Base-by-base conservation (phyloP, 35 echinoderm and acorn worm species). In the Chiridota heheva region DNA sequence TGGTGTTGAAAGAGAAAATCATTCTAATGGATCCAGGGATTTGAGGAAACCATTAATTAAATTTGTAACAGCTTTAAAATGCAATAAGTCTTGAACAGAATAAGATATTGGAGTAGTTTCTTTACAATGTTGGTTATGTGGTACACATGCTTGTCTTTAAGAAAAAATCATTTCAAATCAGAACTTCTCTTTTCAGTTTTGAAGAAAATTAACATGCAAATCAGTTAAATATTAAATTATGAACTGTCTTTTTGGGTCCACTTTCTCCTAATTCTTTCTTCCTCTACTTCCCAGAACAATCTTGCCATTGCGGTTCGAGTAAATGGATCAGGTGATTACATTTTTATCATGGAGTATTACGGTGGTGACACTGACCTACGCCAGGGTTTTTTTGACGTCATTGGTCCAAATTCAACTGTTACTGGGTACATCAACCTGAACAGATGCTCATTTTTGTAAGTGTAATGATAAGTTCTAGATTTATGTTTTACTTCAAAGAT, bases 361-460 rank as follows among this genome's bases (percentile, higher is more conserved):
- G 95, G 95, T 34, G 95, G 95, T 13, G 88, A 88, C 16, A 87
- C 87, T 17, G 95, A 85, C 29, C 78, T 73, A 37, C 80, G 89
- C 37, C 67, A 38, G 42, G 89, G 27, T 16, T 78, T 57, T 4
- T 60, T 98, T 42, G 81, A 88, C 49, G 81, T 98, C 15, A 71
- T 31, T 29, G 73, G 69, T 35, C 26, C 29, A 29, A 34, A 84
- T 30, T 70, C 58, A n/a, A 70, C 63, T 1, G 81, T 83, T 44
- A 44, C 64, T 8, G 95, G 95, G 2, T 66, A 69, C 16, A 43
- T 88, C 44, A 63, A 70, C 57, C 69, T 91, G 45, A 85, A 88
- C 22, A 86, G 92, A 42, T 98, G 95, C 42, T 79, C 84, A 3
- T 91, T 73, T 59, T 47, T 98, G 95, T 98, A 85, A 98, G 95